Evolutionary conservation across 2,113 vertebrate genomes (phyloP).

Genomic region (Halichoerus grypus): DNA sequence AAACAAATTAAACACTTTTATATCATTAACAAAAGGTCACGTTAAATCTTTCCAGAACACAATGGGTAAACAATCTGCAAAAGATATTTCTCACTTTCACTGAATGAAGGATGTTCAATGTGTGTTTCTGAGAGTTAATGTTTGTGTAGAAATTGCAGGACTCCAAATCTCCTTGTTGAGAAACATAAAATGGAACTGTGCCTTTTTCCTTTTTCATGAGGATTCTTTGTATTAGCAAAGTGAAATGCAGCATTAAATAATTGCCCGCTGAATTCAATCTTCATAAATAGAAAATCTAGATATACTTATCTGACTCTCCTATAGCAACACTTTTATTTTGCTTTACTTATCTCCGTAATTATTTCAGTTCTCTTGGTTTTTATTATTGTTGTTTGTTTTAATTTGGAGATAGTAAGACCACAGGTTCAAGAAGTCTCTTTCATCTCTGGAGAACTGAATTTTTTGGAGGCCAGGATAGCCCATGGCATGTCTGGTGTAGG

Average conservation of each 20-base stretch:
- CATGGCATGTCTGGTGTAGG: not conserved
- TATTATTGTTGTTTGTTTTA: not conserved
- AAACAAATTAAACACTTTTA: constrained; percentile 34
- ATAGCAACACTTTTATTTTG: not conserved
- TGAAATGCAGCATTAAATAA: not conserved
- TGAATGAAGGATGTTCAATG: not conserved
- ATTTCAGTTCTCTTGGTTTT: not conserved
- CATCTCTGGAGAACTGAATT: not conserved
- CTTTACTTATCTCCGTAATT: not conserved
- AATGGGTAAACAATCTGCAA: constrained; percentile 24
- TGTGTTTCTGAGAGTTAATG: not conserved
- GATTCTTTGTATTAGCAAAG: not conserved
- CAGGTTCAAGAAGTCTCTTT: not conserved
- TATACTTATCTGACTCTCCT: not conserved
- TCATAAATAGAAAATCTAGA: not conserved
- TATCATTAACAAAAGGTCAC: not conserved
- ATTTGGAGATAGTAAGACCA: not conserved
- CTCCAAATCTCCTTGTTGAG: not conserved
- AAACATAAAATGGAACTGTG: not conserved
- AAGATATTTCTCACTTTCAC: not conserved
- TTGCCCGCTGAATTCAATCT: not conserved
- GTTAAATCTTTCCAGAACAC: constrained; percentile 17
- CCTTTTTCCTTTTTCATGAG: not conserved
- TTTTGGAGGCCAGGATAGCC: not conserved
- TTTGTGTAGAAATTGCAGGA: not conserved